phyloP scores from a whole-genome alignment of 2,888 invertebrate species.

The Zygaena filipendulae region DNA sequence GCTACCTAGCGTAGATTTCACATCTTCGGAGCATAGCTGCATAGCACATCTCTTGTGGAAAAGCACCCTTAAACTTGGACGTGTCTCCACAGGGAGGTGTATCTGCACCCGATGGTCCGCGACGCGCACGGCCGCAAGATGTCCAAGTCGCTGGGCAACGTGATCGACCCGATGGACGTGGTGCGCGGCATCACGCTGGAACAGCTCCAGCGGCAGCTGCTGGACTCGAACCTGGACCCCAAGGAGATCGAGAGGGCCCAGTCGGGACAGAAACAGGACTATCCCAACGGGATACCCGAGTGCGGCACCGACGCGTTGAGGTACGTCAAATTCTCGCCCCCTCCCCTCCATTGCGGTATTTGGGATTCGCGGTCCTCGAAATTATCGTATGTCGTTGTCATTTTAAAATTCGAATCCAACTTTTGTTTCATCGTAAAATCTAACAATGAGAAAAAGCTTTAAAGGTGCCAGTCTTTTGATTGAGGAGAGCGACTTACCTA shows the following conservation, averaged over 20 bases:
- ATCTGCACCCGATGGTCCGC: conserved; percentile 96
- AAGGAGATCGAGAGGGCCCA: conserved; percentile 83
- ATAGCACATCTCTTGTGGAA: too few relatives aligned
- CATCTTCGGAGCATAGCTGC: too few relatives aligned
- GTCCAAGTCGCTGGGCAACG: conserved; percentile 98
- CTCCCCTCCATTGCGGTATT: conserved; percentile 20
- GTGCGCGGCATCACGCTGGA: conserved; percentile 87
- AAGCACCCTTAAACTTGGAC: too few relatives aligned
- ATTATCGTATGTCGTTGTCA: neutral
- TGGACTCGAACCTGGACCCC: conserved; percentile 85
- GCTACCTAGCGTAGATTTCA: too few relatives aligned
- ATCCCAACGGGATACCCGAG: conserved; percentile 94
- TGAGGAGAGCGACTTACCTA: too few relatives aligned
- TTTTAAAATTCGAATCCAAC: too few relatives aligned
- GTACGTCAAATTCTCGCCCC: conserved; percentile 49
- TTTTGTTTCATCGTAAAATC: too few relatives aligned
- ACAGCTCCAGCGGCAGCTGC: conserved; percentile 79
- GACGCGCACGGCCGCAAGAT: conserved; percentile 99
- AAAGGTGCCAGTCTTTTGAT: too few relatives aligned
- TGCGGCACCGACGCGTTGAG: conserved; percentile 96
- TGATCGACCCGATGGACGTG: conserved; percentile 97
- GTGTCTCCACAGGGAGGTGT: conserved; percentile 88
- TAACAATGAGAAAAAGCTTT: too few relatives aligned
- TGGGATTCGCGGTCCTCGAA: neutral
- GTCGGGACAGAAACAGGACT: conserved; percentile 80